phyloP scores from a whole-genome alignment of 2,797 vertebrate species.

The Microcaecilia unicolor region DNA sequence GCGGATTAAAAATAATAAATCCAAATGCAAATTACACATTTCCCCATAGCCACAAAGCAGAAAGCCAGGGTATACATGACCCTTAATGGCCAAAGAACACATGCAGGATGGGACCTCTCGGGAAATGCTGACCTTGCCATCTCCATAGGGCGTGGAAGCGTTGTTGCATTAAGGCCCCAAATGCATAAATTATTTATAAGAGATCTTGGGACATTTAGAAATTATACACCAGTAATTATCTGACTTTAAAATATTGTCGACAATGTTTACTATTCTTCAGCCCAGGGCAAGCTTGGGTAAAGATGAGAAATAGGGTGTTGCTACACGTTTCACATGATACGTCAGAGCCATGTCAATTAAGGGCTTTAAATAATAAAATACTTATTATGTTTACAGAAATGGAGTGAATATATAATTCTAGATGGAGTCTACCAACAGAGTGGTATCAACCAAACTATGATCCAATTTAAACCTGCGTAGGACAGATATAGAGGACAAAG shows the following conservation, averaged over 20 bases:
- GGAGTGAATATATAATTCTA: not conserved
- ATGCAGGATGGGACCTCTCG: too few relatives aligned
- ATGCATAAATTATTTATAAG: not conserved
- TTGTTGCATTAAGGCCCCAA: not conserved
- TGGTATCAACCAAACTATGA: not conserved
- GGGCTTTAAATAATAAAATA: not conserved
- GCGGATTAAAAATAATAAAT: too few relatives aligned
- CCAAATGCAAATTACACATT: too few relatives aligned
- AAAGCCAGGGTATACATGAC: too few relatives aligned
- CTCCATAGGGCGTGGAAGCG: not conserved
- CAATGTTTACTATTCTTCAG: not conserved
- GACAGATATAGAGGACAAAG: not conserved
- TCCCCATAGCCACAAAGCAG: too few relatives aligned
- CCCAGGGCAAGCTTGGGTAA: not conserved
- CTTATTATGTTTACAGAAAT: not conserved
- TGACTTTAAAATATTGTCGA: not conserved
- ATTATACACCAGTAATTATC: not conserved
- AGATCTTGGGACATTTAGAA: not conserved
- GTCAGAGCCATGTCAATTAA: not conserved
- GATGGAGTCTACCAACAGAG: not conserved
- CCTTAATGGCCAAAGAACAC: too few relatives aligned
- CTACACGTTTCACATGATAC: not conserved
- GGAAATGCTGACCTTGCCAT: fast-evolving
- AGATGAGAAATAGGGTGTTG: not conserved
- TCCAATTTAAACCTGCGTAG: slow-evolving; percentile 6